Base-by-base conservation (phyloP, 2,888 invertebrate genomes). In the Drosophila kanekoi region DNA sequence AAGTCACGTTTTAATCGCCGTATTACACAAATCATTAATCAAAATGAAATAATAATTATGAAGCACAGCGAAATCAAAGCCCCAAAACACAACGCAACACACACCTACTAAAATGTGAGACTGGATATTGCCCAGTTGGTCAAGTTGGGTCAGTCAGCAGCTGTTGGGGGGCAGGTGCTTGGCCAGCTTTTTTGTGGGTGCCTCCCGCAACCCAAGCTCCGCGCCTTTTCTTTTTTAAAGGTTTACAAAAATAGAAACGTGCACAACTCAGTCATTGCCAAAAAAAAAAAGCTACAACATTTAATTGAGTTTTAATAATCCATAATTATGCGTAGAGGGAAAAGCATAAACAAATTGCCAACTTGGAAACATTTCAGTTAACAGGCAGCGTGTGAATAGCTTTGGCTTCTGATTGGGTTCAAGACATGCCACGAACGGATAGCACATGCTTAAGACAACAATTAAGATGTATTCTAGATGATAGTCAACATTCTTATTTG, bases 21-120 rank as follows among this genome's bases (percentile, higher is more conserved):
- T 67, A 75, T 77, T 84, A 76, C 78, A 69, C 67, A 75, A 89
- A 82, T 87, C 87, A 87, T 87, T 87, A 89, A 87, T 87, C 89
- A 89, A 85, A 89, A 87, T 87, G 82, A 87, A 89, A 89, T 72
- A 84, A 85, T 87, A 89, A 87, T 87, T 89, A 87, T 77, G 70
- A 63, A 65, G 70, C 74, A 64, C 45, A 62, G 62, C 72, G 51
- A 67, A 84, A 77, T 69, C 66, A 69, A 63, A 61, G 40, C 13
- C 49, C 49, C 48, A 37, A 57, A 49, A 54, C 38, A 49, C 37
- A 18, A 23, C 14, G 33, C 41, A 28, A 28, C 28, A 41, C 51
- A 57, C 71, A 72, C 48, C 54, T 44, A 65, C 41, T 28, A 70
- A 58, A 68, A 62, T 58, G 57, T 74, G 69, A 63, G 75, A 63